Evolutionary conservation across 1,140 invertebrate species (phyloP).

Genomic region (Hydropsyche tenuis): DNA sequence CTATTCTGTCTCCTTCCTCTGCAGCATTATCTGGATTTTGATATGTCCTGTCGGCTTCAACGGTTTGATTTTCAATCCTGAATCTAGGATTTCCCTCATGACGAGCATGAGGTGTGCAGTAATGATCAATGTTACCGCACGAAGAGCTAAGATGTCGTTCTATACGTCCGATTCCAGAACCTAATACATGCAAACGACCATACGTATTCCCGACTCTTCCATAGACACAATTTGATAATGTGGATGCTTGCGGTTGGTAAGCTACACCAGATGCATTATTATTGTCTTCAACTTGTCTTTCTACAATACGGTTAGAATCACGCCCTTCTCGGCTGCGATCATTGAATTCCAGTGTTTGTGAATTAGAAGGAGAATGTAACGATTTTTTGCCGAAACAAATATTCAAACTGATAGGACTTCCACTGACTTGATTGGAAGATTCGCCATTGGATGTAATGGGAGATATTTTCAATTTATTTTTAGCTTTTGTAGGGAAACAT

Average conservation of each 20-base stretch:
- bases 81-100: conserved; percentile 45
- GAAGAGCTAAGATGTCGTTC: conserved; percentile 65
- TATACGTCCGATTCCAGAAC: conserved; percentile 65
- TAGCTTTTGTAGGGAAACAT: conserved; percentile 45
- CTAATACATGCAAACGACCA: conserved; percentile 62
- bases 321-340: conserved; percentile 43
- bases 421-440: conserved; percentile 3
- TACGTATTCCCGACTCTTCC: conserved; percentile 60
- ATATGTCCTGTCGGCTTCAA: conserved; percentile 48
- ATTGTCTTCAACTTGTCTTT: conserved; percentile 29
- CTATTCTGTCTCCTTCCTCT: conserved; percentile 34
- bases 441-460: conserved; percentile 37
- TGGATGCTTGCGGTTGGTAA: conserved; percentile 37
- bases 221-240: conserved; percentile 53
- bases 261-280: neutral
- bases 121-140: conserved; percentile 66
- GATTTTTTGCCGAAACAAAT: conserved; percentile 48
- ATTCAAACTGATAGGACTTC: conserved; percentile 45
- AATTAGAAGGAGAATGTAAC: conserved; percentile 47
- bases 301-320: conserved; percentile 28
- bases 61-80: conserved; percentile 46
- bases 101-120: conserved; percentile 50
- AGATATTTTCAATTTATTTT: conserved; percentile 47
- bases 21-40: conserved; percentile 34
- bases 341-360: conserved; percentile 49